Base-by-base conservation (phyloP, 1,140 invertebrate species). In the Cyclina sinensis region DNA sequence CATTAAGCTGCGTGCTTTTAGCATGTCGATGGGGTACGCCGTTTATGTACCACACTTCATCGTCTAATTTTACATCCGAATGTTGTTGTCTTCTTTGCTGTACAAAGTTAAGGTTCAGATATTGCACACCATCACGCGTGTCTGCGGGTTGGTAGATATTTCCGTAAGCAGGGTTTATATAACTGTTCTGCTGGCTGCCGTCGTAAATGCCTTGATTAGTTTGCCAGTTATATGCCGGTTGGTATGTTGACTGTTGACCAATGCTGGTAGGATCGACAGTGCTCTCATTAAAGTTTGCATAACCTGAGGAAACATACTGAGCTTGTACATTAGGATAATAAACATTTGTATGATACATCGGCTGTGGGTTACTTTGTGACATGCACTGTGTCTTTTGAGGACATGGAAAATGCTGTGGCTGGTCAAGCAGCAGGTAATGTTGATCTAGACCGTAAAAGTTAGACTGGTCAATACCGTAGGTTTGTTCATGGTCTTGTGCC, bases 41-140 rank as follows among this genome's bases (percentile, higher is more conserved):
- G 46, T 86, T 86, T 18, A 86, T 74, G 37, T 86, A 86, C 83
- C 83, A 86, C 5, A 86, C 83, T 59, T 86, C 83, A 35, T 86
- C 83, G 27, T 86, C 83, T 4, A 86, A 54, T 65, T 81, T 62
- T 43, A 81, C 14, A 46, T 81, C 57, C 12, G 57, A 30, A 1
- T 35, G 27, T 18, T 35, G 65, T 37, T 30, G 65, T 39, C 65
- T 70, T 1, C 4, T 37, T 57, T 57, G 54, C 9, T 70, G 65
- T 30, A 70, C 32, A 70, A 70, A 70, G 24, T 70, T 70, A 35
- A 35, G 65, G 32, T 70, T 70, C 21, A 37, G 30, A 70, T 30
- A 11, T 14, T 70, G 32, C n/a, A 9, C 35, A 39, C 12, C 24
- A 7, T 4, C 65, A 14, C 1, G 2, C 3, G 51, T 37, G 14